Evolutionary conservation across 2,888 invertebrate species (phyloP), one percentile per base, ranked within the genome.

Genomic region (Junonia oenone): DNA sequence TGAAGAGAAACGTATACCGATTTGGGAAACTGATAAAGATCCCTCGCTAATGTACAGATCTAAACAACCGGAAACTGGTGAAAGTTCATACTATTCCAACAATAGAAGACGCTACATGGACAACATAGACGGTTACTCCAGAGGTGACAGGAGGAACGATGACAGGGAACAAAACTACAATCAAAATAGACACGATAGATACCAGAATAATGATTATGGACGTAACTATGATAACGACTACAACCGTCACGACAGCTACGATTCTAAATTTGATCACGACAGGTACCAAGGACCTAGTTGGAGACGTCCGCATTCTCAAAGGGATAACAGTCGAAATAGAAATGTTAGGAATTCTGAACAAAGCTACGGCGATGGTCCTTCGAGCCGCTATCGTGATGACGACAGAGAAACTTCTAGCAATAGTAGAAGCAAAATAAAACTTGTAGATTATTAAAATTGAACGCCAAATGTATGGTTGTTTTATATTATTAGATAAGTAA

Each of bases 381-480:
- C 63, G 5, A 61, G 52, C 35, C 57, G 63, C 45, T 57, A 58
- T 31, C 58, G 57, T 14, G 68, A 69, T 31, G 59, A 62, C 3
- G 59, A 58, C 17, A 60, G 55, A 67, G 69, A n/a, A 51, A 55
- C 19, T 31, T 64, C 6, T 69, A 69, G 2, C 48, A 58, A 19
- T 17, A 62, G 68, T 19, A 79, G 67, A 63, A 80, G 64, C 54
- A 84, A 79, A 74, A 76, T 88, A 4, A 88, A 87, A 70, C 75
- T 89, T 55, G 88, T 89, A 31, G 88, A 89, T 71, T 89, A 89
- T 67, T 88, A 55, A 54, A 6, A 31, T 27, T 50, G 52, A 47
- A 51, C 43, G 31, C 51, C 53, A 35, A 51, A 43, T 54, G 43
- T 51, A 50, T 6, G 54, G 35, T 48, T 31, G 40, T 55, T 51